A percentile compares a stretch with the other conserved stretches of the same genome.
Conservation (phyloP, 2,888 invertebrate species). For the Xylophagus ater region DNA sequence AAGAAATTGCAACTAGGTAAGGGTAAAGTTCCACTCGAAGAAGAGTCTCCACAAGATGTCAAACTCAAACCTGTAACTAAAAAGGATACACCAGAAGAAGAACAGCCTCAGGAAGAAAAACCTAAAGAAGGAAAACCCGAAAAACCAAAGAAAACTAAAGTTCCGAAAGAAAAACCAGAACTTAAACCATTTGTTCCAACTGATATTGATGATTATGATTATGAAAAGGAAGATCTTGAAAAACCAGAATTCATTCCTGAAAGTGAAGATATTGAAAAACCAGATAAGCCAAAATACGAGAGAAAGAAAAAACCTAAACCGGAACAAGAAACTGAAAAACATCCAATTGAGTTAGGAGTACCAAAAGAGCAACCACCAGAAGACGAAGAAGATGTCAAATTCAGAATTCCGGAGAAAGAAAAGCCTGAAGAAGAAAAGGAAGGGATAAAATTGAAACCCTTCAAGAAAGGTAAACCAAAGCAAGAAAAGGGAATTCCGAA, state of each 20-base stretch:
- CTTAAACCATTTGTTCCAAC: too few species aligned
- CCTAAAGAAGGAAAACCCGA: slow-evolving; percentile 11
- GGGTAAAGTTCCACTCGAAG: slow-evolving; percentile 9
- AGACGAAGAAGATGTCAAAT: slow-evolving; percentile 11
- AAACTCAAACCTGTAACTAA: not conserved
- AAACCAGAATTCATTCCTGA: slow-evolving; percentile 30
- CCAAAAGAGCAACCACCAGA: slow-evolving; percentile 15
- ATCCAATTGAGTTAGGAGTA: slow-evolving; percentile 35
- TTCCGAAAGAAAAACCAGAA: slow-evolving; percentile 12
- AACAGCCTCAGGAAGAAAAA: slow-evolving; percentile 22
- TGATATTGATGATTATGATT: slow-evolving; percentile 41
- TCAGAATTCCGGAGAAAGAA: slow-evolving; percentile 13
- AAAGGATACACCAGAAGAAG: slow-evolving; percentile 16
- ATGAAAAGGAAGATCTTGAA: slow-evolving; percentile 45
- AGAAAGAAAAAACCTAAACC: too few species aligned
- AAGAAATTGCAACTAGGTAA: too few species aligned
- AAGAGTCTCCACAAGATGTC: slow-evolving; percentile 11
- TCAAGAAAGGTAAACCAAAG: slow-evolving; percentile 2
- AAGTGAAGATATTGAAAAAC: slow-evolving; percentile 22
- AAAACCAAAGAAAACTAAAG: slow-evolving; percentile 17
- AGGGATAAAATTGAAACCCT: slow-evolving; percentile 12
- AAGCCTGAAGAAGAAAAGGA: slow-evolving; percentile 13
- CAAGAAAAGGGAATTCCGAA: slow-evolving; percentile 20
- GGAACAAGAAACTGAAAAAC: slow-evolving; percentile 38
- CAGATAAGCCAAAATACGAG: slow-evolving; percentile 16